phyloP scores from a whole-genome alignment of 2,888 invertebrate species.

The Cataglyphis rosenhaueri region DNA sequence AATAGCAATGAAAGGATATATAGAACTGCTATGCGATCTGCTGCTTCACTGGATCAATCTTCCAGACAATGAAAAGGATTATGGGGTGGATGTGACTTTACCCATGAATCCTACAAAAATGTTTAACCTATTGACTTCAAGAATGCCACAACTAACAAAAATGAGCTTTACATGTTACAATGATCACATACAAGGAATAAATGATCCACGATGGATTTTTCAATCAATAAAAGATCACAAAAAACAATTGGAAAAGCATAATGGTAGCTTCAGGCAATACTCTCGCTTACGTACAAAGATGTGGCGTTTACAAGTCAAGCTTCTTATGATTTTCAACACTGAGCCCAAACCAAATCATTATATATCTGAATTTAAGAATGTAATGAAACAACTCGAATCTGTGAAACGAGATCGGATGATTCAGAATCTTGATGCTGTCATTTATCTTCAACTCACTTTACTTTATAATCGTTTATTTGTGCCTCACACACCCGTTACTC shows the following conservation, averaged over 20 bases:
- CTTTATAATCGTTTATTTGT: slow-evolving; percentile 59
- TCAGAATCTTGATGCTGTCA: background rate
- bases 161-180: background rate
- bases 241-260: background rate
- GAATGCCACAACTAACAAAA: background rate
- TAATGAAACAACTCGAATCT: background rate
- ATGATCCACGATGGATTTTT: slow-evolving; percentile 10
- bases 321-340: slow-evolving; percentile 20
- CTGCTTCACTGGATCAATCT: slow-evolving; percentile 16
- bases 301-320: slow-evolving; percentile 6
- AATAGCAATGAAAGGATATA: background rate
- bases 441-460: slow-evolving; percentile 28
- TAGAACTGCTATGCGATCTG: background rate
- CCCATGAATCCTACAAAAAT: slow-evolving; percentile 2
- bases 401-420: background rate
- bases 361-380: background rate
- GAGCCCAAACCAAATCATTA: background rate
- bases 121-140: background rate
- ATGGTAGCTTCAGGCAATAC: background rate
- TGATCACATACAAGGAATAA: background rate
- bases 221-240: background rate
- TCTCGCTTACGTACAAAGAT: background rate
- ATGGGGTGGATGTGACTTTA: slow-evolving; percentile 3
- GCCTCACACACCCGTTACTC: slow-evolving; percentile 52
- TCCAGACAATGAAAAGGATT: slow-evolving; percentile 10